Evolutionary conservation across 2,113 vertebrate species (phyloP).

Genomic region (Ctenomys sociabilis): DNA sequence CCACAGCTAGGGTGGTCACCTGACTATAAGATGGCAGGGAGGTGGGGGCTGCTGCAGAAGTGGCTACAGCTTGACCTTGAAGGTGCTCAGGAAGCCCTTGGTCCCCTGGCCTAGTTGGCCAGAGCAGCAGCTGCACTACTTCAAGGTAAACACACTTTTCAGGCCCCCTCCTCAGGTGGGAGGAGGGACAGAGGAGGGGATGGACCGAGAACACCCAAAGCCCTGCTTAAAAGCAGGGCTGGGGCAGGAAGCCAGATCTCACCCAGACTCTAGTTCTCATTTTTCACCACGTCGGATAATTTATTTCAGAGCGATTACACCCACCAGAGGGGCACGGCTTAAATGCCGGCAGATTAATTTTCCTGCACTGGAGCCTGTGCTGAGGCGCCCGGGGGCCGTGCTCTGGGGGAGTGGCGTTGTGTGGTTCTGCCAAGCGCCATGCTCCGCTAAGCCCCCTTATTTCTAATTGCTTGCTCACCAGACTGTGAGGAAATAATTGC

Average conservation of each 20-base stretch:
- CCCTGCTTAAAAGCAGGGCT: not conserved
- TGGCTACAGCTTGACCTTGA: not conserved
- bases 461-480: conserved; percentile 81
- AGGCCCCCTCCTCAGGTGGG: not conserved
- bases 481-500: conserved; percentile 83
- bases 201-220: too few species aligned
- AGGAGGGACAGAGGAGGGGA: rapidly evolving
- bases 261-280: not conserved
- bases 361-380: conserved; percentile 67
- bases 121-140: rapidly evolving
- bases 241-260: not conserved
- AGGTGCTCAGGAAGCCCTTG: not conserved
- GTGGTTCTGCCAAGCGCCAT: rapidly evolving
- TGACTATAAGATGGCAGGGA: not conserved
- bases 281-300: conserved; percentile 61
- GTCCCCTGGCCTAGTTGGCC: not conserved
- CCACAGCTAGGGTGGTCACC: not conserved
- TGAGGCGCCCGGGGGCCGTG: not conserved
- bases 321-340: conserved; percentile 51
- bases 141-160: not conserved
- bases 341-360: conserved; percentile 73
- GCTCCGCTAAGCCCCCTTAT: conserved; percentile 67
- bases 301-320: conserved; percentile 70
- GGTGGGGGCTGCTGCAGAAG: not conserved
- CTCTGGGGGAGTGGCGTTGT: conserved; percentile 2